These are phyloP conservation scores for Anabas testudineus DNA, from an alignment of 2,797 vertebrate genomes.

Conservation along the genomic window DNA sequence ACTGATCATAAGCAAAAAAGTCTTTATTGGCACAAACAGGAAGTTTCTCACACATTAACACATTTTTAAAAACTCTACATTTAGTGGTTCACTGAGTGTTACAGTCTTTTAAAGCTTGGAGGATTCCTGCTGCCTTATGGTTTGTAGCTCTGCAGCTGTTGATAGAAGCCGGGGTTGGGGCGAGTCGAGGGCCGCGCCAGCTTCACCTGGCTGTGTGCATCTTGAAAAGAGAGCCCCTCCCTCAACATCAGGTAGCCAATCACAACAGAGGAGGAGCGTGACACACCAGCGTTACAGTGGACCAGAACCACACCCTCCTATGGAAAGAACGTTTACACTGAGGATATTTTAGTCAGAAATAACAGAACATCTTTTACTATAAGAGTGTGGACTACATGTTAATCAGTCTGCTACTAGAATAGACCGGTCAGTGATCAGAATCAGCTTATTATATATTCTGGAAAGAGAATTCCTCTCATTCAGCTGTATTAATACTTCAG, in stretches of 20 bases:
- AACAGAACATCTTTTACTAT: no score
- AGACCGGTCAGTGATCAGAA: no score
- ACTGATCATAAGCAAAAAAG: background rate
- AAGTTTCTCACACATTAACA: background rate
- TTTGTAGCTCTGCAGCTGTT: slow-evolving; percentile 66
- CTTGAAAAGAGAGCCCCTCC: slow-evolving; percentile 88
- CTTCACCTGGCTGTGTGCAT: slow-evolving; percentile 89
- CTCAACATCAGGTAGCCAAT: slow-evolving; percentile 92
- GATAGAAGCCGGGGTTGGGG: slow-evolving; percentile 75
- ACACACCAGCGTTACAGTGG: slow-evolving; percentile 96
- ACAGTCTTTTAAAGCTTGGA: background rate
- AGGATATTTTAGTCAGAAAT: no score
- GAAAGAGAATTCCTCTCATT: no score
- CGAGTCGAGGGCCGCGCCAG: slow-evolving; percentile 86
- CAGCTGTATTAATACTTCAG: no score
- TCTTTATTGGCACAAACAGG: background rate
- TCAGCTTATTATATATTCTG: no score
- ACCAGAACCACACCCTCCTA: slow-evolving; percentile 92
- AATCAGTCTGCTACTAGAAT: no score
- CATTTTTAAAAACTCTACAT: no score
- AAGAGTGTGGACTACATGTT: no score
- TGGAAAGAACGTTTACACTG: slow-evolving; percentile 9
- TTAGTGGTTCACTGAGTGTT: background rate
- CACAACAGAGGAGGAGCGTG: slow-evolving; percentile 89
- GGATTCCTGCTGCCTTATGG: slow-evolving; percentile 24